phyloP scores from a whole-genome alignment of 2,113 vertebrate species.

The Lepus timidus region DNA sequence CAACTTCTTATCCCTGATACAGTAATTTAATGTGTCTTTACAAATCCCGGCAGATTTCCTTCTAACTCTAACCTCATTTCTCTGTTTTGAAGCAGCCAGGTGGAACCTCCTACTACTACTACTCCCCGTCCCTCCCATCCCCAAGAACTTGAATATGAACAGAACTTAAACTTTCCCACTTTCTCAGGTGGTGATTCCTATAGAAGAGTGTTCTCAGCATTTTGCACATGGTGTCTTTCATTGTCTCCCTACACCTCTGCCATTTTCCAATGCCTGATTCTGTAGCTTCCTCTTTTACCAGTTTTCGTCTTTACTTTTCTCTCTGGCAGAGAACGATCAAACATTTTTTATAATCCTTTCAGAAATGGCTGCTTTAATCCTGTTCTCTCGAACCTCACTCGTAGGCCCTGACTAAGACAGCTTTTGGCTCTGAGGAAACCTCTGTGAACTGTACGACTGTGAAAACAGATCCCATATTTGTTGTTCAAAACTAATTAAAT shows the following conservation, averaged over 20 bases:
- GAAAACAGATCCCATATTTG: background rate
- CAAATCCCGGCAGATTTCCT: background rate
- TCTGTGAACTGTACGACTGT: background rate
- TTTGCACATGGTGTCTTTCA: background rate
- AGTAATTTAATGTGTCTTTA: background rate
- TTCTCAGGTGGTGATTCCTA: background rate
- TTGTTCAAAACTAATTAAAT: slow-evolving; percentile 1
- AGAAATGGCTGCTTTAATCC: slow-evolving; percentile 22
- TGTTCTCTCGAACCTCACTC: background rate
- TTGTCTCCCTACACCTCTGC: background rate
- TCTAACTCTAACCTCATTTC: background rate
- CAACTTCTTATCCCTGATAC: slow-evolving; percentile 1
- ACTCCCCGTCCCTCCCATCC: too few species aligned
- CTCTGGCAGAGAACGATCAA: background rate
- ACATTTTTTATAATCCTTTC: background rate
- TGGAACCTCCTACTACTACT: fast-evolving
- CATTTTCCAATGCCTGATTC: background rate
- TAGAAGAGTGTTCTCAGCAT: background rate
- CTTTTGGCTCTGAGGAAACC: slow-evolving; percentile 4
- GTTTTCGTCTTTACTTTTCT: slow-evolving; percentile 26
- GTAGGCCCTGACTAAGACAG: background rate
- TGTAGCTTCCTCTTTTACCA: background rate
- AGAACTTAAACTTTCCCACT: background rate
- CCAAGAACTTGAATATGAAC: background rate
- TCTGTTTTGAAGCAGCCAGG: background rate